Evolutionary conservation across 2,888 invertebrate species (phyloP), one percentile per base, ranked within the genome.

Genomic region (Priocnemis perturbator): DNA sequence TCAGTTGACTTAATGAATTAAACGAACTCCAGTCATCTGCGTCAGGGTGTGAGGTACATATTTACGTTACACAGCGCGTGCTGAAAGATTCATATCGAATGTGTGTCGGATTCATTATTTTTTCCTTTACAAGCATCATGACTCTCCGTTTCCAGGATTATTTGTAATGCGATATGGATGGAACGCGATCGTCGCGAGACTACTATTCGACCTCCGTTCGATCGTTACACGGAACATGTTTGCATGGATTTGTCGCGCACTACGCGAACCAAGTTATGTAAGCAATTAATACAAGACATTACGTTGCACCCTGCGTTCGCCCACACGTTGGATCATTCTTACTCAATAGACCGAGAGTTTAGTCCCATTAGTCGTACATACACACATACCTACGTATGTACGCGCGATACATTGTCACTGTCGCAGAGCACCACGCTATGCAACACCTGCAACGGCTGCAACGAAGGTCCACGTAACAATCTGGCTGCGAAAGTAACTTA

Each of bases 401-500:
- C 11, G 5, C 5, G 26, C 5, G 30, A 60, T 67, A 59, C 9
- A 9, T 17, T 59, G 14, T 26, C 48, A 48, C 17, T 23, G 45
- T 23, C 48, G 17, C 48, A 57, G 45, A 37, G 14, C 11, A 2
- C 37, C 37, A 9, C n/a, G 26, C 52, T 45, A 20, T 53, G 52
- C 60, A 60, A 63, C 63, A 61, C 65, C 61, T 76, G 70, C 64
- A 7, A 58, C 37, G 19, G 60, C 61, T 76, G 70, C 64, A 7
- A 58, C 37, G 19, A 61, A 57, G 60, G 37, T 65, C 52, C 59
- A 74, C 73, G 71, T 72, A 79, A 78, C 61, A 20, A 30, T 53
- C 50, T 59, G 17, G 60, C 56, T 60, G 71, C 30, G 69, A 76
- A 78, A 79, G 76, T 69, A 63, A 64, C 48, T 23, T 37, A 15